A percentile compares a stretch with the other conserved stretches of the same genome.
Evolutionary conservation across 2,797 vertebrate species (phyloP).

Genomic region (Novumbra hubbsi): DNA sequence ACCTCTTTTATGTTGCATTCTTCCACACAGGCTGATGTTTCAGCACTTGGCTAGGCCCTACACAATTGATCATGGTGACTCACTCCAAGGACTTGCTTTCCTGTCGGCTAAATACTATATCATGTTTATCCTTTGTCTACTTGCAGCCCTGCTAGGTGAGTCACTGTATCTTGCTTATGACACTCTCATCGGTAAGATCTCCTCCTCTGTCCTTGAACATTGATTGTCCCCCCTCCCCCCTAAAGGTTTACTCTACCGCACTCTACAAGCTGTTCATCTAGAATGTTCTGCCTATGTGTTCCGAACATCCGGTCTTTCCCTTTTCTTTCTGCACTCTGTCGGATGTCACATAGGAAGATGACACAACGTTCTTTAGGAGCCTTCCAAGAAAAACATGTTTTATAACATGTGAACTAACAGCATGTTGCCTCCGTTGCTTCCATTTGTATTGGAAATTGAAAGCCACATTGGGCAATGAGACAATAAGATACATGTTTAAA

Average conservation of each 20-base stretch:
- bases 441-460: not conserved
- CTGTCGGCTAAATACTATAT: conserved; percentile 56
- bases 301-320: not conserved
- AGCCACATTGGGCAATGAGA: not conserved
- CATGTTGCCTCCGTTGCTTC: not conserved
- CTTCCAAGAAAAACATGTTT: not conserved
- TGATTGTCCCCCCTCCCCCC: conserved; percentile 49
- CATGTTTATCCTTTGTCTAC: conserved; percentile 56
- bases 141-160: conserved; percentile 40
- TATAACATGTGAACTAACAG: not conserved
- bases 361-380: not conserved
- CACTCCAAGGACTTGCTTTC: conserved; percentile 54
- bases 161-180: conserved; percentile 58
- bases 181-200: conserved; percentile 59
- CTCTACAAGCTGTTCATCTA: not conserved
- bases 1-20: not conserved
- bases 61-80: conserved; percentile 51
- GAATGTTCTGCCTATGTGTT: not conserved
- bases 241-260: conserved; percentile 46
- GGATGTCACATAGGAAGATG: not conserved
- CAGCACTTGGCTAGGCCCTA: not conserved
- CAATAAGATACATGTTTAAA: not conserved
- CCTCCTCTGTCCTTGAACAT: conserved; percentile 60
- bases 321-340: not conserved
- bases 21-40: not conserved